These are phyloP conservation scores for Spisula solida DNA, from an alignment of 2,888 invertebrate genomes.

Conservation along the genomic window DNA sequence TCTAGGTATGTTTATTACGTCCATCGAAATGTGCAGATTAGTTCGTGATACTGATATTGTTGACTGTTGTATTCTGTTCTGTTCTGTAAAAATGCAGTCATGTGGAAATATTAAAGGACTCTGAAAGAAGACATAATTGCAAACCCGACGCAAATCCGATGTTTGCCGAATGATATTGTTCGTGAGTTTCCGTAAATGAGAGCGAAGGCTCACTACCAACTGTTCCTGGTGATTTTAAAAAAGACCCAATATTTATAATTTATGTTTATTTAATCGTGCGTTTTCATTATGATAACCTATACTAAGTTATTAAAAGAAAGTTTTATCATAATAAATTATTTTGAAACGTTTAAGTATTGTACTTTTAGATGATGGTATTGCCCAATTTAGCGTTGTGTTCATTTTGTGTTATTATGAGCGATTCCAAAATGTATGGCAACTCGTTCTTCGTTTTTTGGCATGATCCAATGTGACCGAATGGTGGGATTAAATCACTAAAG, in stretches of 20 bases:
- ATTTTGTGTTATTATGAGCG: no score
- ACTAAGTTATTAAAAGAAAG: slow-evolving; percentile 16
- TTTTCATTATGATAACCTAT: background rate
- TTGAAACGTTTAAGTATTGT: background rate
- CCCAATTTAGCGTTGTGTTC: no score
- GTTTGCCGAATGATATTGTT: background rate
- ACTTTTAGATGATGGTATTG: no score
- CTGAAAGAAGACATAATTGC: no score
- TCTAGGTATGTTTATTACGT: background rate
- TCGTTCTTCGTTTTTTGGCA: no score
- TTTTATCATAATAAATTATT: slow-evolving; percentile 13
- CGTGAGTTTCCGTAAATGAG: background rate
- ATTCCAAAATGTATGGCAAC: no score
- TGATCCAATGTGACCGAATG: no score
- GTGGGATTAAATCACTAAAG: no score
- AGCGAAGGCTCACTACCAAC: background rate
- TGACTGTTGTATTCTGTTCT: no score
- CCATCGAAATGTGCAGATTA: background rate
- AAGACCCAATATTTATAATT: background rate
- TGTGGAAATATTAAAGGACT: no score
- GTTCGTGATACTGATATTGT: background rate
- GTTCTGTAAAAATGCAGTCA: no score
- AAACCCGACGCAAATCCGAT: background rate
- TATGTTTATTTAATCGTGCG: background rate
- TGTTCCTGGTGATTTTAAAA: slow-evolving; percentile 4